A percentile compares a stretch with the other conserved stretches of the same genome.
phyloP scores from a whole-genome alignment of 30 jellyfish, hydroid and myxozoan genomes.

The Pelagia noctiluca region DNA sequence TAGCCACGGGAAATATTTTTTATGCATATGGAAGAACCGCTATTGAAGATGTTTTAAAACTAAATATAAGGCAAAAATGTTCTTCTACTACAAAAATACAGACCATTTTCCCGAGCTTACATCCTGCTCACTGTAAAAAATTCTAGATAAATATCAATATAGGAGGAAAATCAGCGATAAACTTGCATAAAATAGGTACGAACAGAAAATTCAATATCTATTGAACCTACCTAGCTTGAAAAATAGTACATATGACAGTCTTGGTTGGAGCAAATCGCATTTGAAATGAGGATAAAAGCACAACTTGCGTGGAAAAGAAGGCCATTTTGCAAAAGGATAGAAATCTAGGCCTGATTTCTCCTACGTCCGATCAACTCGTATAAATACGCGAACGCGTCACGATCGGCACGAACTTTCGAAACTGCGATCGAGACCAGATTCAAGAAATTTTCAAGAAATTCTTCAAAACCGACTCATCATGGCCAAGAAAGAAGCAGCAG shows the following conservation, averaged over 20 bases:
- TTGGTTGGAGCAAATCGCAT: too few species aligned
- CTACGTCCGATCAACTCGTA: slow-evolving; percentile 80
- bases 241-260: too few species aligned
- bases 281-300: slow-evolving; percentile 57
- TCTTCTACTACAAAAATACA: neutral
- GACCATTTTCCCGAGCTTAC: slow-evolving; percentile 36
- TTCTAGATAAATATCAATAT: slow-evolving; percentile 26
- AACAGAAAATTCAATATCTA: slow-evolving; percentile 21
- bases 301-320: slow-evolving; percentile 35
- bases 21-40: slow-evolving; percentile 8
- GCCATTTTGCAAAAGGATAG: slow-evolving; percentile 67
- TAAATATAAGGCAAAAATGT: neutral
- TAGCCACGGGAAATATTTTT: too few species aligned
- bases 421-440: slow-evolving; percentile 4
- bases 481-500: too few species aligned
- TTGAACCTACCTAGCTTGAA: too few species aligned
- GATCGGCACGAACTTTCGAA: slow-evolving; percentile 28
- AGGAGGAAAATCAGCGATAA: too few species aligned
- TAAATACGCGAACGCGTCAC: slow-evolving; percentile 38
- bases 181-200: neutral
- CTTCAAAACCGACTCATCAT: too few species aligned
- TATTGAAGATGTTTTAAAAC: neutral
- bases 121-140: slow-evolving; percentile 6
- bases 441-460: neutral
- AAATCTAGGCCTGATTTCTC: slow-evolving; percentile 66